Base-by-base conservation (phyloP, 1,140 invertebrate species). In the Coptotermes formosanus region DNA sequence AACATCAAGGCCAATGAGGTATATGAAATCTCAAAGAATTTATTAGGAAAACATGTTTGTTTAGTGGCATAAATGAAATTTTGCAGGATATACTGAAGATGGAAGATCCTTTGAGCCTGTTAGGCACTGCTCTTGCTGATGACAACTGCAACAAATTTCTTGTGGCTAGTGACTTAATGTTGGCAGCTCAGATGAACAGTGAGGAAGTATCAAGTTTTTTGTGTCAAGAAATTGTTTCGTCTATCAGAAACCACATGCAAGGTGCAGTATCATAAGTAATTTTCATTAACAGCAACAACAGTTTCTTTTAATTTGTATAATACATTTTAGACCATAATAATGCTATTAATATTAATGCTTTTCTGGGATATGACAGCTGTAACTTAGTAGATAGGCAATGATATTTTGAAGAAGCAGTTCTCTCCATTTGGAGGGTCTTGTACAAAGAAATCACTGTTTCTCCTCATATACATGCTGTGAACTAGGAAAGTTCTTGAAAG, bases 101-200 rank as follows among this genome's bases (percentile, higher is more conserved):
- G 38, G 91, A 91, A 84, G 91, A 94, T 89, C 91, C 92, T 0
- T 89, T 91, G 38, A 89, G 91, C 84, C 90, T 94, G 85, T 88
- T 94, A 16, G 92, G 92, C 87, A 92, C 92, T 84, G 90, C 93
- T 19, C 89, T 93, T n/a, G 90, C 91, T 59, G 91, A 91, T 69
- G 91, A 93, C 88, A 92, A 91, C 84, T 88, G 91, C 52, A 91
- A 93, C 87, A 94, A 93, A 87, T 89, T 94, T 25, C 90, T 93
- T 84, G 91, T 93, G n/a, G 92, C 93, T 19, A 91, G 91, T 86
- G 93, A 94, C 88, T 91, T 93, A 85, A 90, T 93, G 83, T 89
- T 88, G 25, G 92, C 92, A 7, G 92, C 91, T 12, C 90, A 91
- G 69, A 90, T 93, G 87, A 91, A 90, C 7, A 90, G 89, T 14